These are phyloP conservation scores for Agonopterix arenella DNA, from an alignment of 2,888 invertebrate species.

Conservation along the genomic window DNA sequence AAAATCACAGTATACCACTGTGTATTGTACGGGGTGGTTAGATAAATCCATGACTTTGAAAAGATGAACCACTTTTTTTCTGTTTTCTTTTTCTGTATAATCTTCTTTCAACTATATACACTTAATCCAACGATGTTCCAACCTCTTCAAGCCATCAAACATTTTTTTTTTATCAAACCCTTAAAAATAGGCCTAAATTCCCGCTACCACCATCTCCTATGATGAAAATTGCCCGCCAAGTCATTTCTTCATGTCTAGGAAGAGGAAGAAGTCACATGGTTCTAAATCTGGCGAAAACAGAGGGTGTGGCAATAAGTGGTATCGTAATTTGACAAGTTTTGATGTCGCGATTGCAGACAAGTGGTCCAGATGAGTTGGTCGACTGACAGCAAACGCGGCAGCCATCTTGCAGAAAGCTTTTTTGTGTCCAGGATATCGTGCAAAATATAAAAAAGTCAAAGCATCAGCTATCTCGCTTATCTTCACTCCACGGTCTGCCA, in stretches of 20 bases:
- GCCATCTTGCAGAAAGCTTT: conserved; percentile 1
- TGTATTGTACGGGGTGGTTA: too few relatives aligned
- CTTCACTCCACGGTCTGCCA: conserved; percentile 6
- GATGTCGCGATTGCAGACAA: conserved; percentile 6
- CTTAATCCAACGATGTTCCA: too few relatives aligned
- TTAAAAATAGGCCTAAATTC: too few relatives aligned
- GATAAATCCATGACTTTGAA: too few relatives aligned
- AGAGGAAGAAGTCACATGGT: conserved; percentile 9
- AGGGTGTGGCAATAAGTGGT: conserved; percentile 9
- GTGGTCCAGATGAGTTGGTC: conserved; percentile 1
- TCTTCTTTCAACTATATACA: too few relatives aligned
- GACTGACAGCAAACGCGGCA: background rate
- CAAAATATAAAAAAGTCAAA: background rate
- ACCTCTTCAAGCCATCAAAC: too few relatives aligned
- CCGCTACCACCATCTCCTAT: too few relatives aligned
- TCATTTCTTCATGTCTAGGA: conserved; percentile 10
- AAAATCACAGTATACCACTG: too few relatives aligned
- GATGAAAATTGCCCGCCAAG: background rate
- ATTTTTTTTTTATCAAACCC: too few relatives aligned
- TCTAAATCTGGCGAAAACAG: conserved; percentile 10
- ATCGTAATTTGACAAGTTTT: conserved; percentile 7
- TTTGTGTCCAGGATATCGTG: background rate
- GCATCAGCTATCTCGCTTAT: conserved; percentile 3
- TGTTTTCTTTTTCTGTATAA: too few relatives aligned
- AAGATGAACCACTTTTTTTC: too few relatives aligned